Evolutionary conservation across 2,888 invertebrate genomes (phyloP), one percentile per base, ranked within the genome.

Genomic region (Pasiphila rectangulata): DNA sequence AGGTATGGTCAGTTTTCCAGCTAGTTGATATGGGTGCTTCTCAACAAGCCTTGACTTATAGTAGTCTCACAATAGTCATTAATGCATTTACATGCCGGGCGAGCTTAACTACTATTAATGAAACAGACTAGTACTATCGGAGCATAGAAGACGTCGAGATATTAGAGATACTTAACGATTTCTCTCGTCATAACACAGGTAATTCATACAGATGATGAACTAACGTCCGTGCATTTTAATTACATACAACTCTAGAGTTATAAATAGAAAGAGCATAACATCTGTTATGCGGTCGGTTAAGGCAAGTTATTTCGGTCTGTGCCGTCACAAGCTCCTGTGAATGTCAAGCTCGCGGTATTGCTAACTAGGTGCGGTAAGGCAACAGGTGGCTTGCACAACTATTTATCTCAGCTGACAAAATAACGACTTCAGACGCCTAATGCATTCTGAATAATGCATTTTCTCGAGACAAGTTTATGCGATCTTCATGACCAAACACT

Each of bases 291-390:
- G 82, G 79, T 84, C 72, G 82, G 80, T 80, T 80, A 81, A 83
- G 73, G 77, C 72, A 74, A 73, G 79, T 79, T 86, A 88, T 86
- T 87, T 87, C 73, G 80, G 84, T 85, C 72, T 63, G 65, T 69
- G 65, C 64, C 76, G 83, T 83, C 83, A 82, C 83, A 77, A 79
- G 79, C 68, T 72, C 65, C 75, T 70, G 76, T 74, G 79, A 87
- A 87, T 85, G 87, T 87, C 87, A 86, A 86, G 84, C 86, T 80
- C 83, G 83, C 77, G 76, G 76, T 73, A 69, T 75, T 71, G 67
- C 61, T 72, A 74, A 77, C 79, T 78, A 74, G 76, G 72, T 67
- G 72, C 65, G 65, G 74, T 76, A 72, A 59, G 72, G 75, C 83
- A 84, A 87, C 86, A 86, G 79, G 86, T 86, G 81, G 72, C 67